phyloP scores from a whole-genome alignment of 2,113 vertebrate species.

The Pedionomus torquatus region DNA sequence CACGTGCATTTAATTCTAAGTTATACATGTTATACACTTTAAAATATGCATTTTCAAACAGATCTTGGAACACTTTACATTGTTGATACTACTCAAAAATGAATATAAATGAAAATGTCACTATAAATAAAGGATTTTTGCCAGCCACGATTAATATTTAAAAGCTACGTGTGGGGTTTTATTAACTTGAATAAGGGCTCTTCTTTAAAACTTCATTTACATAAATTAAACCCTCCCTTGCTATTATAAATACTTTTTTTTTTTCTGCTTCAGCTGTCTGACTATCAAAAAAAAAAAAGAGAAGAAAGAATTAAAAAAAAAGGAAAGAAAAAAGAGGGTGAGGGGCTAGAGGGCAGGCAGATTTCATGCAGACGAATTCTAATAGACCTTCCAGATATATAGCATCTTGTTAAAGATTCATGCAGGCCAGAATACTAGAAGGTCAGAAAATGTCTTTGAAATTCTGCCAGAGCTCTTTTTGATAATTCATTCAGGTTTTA shows the following conservation, averaged over 20 bases:
- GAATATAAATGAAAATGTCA: constrained; percentile 54
- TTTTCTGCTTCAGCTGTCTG: constrained; percentile 55
- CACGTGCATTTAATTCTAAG: constrained; percentile 20
- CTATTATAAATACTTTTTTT: constrained; percentile 37
- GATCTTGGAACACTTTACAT: not conserved
- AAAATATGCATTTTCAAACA: constrained; percentile 44
- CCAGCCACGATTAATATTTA: constrained; percentile 64
- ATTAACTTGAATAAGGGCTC: constrained; percentile 41
- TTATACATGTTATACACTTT: not conserved
- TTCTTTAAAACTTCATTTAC: constrained; percentile 37
- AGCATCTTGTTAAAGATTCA: constrained; percentile 82
- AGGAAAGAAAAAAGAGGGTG: not conserved
- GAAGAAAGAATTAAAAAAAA: not conserved
- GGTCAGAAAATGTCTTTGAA: constrained; percentile 85
- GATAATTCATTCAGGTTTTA: constrained; percentile 81
- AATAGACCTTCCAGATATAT: constrained; percentile 75
- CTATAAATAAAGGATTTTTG: constrained; percentile 54
- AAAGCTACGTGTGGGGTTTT: constrained; percentile 37
- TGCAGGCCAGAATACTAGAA: constrained; percentile 75
- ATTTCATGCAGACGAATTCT: constrained; percentile 68
- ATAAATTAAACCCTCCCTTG: constrained; percentile 58
- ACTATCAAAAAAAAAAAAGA: not conserved
- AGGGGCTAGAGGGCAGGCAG: constrained; percentile 22
- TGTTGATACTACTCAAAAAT: constrained; percentile 50
- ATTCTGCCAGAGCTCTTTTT: constrained; percentile 77